phyloP scores from a whole-genome alignment of 2,888 invertebrate species.

The Brassicogethes aeneus region DNA sequence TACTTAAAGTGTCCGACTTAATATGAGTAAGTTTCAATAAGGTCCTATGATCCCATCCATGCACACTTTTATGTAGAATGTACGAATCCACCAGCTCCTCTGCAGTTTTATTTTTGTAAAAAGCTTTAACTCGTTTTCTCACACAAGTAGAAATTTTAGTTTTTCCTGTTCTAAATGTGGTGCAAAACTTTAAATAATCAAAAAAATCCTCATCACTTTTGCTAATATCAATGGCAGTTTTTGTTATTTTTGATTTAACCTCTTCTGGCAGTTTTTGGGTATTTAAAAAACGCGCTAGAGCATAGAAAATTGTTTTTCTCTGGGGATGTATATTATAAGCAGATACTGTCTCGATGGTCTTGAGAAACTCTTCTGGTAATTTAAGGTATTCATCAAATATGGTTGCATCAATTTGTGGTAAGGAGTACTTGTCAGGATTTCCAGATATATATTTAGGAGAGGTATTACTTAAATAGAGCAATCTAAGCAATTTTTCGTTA shows the following conservation, averaged over 20 bases:
- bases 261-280: constrained; percentile 11
- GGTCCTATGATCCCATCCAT: constrained; percentile 65
- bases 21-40: constrained; percentile 56
- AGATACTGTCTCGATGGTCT: constrained; percentile 20
- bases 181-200: constrained; percentile 29
- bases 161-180: constrained; percentile 12
- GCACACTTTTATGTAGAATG: constrained; percentile 51
- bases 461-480: constrained; percentile 26
- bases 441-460: constrained; percentile 26
- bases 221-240: constrained; percentile 43
- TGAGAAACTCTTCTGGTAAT: constrained; percentile 18
- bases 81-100: constrained; percentile 54
- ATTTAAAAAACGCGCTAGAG: constrained; percentile 21
- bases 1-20: constrained; percentile 44
- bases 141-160: constrained; percentile 31
- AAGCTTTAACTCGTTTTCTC: constrained; percentile 52
- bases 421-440: constrained; percentile 22
- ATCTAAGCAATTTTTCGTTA: constrained; percentile 26
- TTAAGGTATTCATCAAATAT: constrained; percentile 9
- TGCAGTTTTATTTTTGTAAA: constrained; percentile 56
- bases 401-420: constrained; percentile 8
- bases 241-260: constrained; percentile 17
- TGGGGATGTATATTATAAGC: constrained; percentile 22
- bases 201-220: constrained; percentile 47
- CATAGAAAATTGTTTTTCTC: constrained; percentile 24